Evolutionary conservation across 1,140 invertebrate genomes (phyloP), one percentile per base, ranked within the genome.

Genomic region (Bombus pascuorum): DNA sequence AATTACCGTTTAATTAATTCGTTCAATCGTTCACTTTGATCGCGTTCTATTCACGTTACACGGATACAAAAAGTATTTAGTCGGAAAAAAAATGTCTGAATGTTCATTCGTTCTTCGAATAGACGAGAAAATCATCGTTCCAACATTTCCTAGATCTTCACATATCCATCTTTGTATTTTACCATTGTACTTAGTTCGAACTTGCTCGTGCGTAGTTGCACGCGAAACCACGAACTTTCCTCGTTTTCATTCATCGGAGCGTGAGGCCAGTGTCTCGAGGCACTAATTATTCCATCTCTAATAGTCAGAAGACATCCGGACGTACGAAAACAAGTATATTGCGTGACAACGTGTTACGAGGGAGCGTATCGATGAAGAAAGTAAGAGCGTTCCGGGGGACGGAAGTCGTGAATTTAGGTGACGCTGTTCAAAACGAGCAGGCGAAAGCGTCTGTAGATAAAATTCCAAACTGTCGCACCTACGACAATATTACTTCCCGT

Each of bases 371-470:
- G 82, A 87, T 66, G 75, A 87, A 74, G 82, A 85, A 87, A 87
- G 82, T 85, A 87, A 87, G 62, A 87, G 86, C 72, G 70, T 74
- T 84, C 13, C n/a, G 15, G 22, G 37, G 47, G 42, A 47, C 57
- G 81, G 66, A 86, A 86, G 74, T 77, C 6, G 66, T 34, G 74
- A 57, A 86, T 83, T 86, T 86, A 86, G 80, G 79, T 73, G 81
- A 83, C 66, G 74, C 22, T 65, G 73, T 77, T 72, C 62, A 72
- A 73, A 79, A 71, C 47, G 3, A n/a, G 0, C 32, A 28, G 15
- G 85, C 85, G 85, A 86, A 86, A 86, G 85, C 81, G 73, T 73
- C 47, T 78, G 39, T 66, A 62, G 71, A 68, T 82, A 82, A 77
- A 75, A 75, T 59, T 82, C 44, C 22, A 8, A 32, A 32, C 25